These are phyloP conservation scores for Nanger granti DNA, from an alignment of 2,113 vertebrate genomes.

Conservation along the genomic window DNA sequence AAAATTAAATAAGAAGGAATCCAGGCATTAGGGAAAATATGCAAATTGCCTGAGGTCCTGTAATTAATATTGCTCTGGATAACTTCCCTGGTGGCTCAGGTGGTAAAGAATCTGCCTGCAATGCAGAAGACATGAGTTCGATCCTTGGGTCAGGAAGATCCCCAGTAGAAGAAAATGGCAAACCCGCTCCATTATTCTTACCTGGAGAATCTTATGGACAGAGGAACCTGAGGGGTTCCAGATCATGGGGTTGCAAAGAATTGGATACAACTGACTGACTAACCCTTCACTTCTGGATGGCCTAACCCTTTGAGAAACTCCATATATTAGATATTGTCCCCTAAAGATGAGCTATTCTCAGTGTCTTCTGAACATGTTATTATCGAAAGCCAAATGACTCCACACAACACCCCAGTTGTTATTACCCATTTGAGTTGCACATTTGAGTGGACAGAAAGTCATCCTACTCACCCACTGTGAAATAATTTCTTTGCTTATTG, in stretches of 20 bases:
- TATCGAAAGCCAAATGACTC: not conserved
- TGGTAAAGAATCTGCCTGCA: not conserved
- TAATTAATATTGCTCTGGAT: conserved; percentile 12
- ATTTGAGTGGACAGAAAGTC: not conserved
- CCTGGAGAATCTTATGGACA: not conserved
- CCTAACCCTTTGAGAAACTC: conserved; percentile 41
- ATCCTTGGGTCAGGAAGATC: not conserved
- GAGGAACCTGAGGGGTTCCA: not conserved
- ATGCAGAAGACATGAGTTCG: not conserved
- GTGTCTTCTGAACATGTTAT: not conserved
- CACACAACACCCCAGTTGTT: not conserved
- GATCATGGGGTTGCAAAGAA: not conserved
- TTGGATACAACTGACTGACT: not conserved
- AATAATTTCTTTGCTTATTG: conserved; percentile 3
- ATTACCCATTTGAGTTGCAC: not conserved
- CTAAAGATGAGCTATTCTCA: conserved; percentile 49
- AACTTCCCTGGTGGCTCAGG: not conserved
- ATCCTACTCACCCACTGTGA: not conserved
- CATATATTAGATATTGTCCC: conserved; percentile 47
- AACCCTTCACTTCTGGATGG: not conserved
- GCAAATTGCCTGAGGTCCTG: conserved; percentile 46
- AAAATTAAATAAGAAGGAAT: not conserved
- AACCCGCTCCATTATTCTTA: not conserved
- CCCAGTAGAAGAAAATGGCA: not conserved
- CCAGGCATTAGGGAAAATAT: not conserved